Percentiles rank a stretch among this genome's conserved stretches.
Conservation (phyloP, 1,140 invertebrate species). For the Conus betulinus region DNA sequence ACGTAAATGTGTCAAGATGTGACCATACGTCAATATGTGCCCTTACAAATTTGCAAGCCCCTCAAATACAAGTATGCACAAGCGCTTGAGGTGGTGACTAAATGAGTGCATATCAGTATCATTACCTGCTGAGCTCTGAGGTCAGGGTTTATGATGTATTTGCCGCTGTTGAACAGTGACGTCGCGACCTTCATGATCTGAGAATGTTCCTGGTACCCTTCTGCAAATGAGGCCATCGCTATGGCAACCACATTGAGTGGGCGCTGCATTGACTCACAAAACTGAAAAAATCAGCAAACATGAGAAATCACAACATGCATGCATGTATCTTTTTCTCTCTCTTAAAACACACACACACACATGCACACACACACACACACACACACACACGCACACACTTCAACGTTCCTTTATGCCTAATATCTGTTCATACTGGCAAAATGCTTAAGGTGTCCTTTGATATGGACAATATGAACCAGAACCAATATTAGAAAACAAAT, state of each 20-base stretch:
- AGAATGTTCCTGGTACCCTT: slow-evolving; percentile 84
- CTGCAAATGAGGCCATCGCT: slow-evolving; percentile 93
- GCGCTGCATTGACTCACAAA: slow-evolving; percentile 87
- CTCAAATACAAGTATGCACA: neutral
- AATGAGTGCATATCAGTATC: neutral
- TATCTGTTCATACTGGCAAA: too few species aligned
- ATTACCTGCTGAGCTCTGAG: slow-evolving; percentile 81
- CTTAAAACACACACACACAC: too few species aligned
- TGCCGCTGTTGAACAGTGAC: slow-evolving; percentile 75
- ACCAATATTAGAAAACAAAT: too few species aligned
- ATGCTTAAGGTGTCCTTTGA: too few species aligned
- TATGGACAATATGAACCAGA: too few species aligned
- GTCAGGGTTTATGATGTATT: slow-evolving; percentile 90
- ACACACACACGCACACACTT: neutral
- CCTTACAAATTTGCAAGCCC: too few species aligned
- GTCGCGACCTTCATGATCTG: slow-evolving; percentile 68
- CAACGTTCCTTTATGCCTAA: too few species aligned
- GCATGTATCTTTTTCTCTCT: too few species aligned
- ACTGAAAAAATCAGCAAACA: slow-evolving; percentile 78
- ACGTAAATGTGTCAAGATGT: neutral
- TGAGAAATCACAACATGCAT: neutral
- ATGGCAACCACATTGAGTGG: slow-evolving; percentile 87
- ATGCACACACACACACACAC: too few species aligned
- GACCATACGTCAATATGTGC: too few species aligned
- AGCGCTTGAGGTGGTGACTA: neutral